Conservation (phyloP, 37 sponge, comb jelly and placozoan species). For the Amphimedon queenslandica region DNA sequence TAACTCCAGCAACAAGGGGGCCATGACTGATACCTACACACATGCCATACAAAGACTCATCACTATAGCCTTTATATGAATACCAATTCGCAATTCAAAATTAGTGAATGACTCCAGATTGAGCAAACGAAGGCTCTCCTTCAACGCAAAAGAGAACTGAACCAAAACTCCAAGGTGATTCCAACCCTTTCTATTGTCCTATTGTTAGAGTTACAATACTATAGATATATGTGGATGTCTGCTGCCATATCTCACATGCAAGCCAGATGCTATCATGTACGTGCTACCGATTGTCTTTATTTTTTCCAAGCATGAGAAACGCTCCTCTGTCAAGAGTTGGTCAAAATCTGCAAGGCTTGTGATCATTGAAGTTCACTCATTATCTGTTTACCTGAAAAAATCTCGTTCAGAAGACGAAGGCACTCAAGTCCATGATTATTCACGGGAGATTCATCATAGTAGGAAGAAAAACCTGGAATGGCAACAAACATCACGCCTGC, state of each 20-base stretch:
- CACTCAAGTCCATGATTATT: slow-evolving; percentile 85
- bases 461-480: slow-evolving; percentile 65
- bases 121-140: slow-evolving; percentile 55
- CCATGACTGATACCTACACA: slow-evolving; percentile 77
- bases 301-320: slow-evolving; percentile 60
- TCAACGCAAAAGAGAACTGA: slow-evolving; percentile 77
- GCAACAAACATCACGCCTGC: slow-evolving; percentile 89
- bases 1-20: slow-evolving; percentile 85
- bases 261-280: slow-evolving; percentile 80
- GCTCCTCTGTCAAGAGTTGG: slow-evolving; percentile 39
- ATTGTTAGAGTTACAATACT: not conserved
- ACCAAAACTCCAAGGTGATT: slow-evolving; percentile 44
- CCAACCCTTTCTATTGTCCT: slow-evolving; percentile 16
- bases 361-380: not conserved
- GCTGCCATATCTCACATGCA: no score
- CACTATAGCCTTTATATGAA: not conserved
- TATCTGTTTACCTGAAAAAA: slow-evolving; percentile 41
- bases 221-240: not conserved
- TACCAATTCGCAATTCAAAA: slow-evolving; percentile 74
- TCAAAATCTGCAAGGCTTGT: slow-evolving; percentile 12
- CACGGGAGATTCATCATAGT: slow-evolving; percentile 66
- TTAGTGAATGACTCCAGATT: slow-evolving; percentile 65
- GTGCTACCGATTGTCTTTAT: slow-evolving; percentile 82
- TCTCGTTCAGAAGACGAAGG: slow-evolving; percentile 82
- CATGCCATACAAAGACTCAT: not conserved